A percentile compares a stretch with the other conserved stretches of the same genome.
Conservation (phyloP, 2,113 vertebrate genomes). For the Theropithecus gelada region DNA sequence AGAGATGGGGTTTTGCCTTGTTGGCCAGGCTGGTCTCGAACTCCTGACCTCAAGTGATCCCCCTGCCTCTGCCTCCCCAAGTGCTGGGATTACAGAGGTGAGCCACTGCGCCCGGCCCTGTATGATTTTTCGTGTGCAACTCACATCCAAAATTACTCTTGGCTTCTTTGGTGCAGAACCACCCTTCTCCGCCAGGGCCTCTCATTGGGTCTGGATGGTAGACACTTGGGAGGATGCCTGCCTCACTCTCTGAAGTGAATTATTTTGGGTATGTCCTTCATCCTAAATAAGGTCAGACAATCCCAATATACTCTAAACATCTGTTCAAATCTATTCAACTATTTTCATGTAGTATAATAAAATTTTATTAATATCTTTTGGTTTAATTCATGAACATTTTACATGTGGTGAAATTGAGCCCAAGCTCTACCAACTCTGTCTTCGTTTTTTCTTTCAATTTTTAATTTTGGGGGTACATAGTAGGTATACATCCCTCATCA, state of each 20-base stretch:
- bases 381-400: constrained; percentile 33
- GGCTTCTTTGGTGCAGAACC: background rate
- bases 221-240: background rate
- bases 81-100: background rate
- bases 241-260: background rate
- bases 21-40: too few species aligned
- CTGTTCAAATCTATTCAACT: constrained; percentile 9
- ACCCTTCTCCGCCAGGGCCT: background rate
- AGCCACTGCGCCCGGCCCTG: background rate
- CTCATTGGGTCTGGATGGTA: background rate
- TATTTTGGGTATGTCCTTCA: background rate
- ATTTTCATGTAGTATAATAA: constrained; percentile 16
- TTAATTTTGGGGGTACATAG: too few species aligned
- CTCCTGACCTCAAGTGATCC: too few species aligned
- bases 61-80: too few species aligned
- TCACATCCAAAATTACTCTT: background rate
- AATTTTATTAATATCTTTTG: background rate
- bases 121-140: background rate
- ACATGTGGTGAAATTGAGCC: background rate
- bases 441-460: background rate
- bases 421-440: background rate
- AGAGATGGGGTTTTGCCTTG: too few species aligned
- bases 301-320: background rate
- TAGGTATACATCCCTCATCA: too few species aligned
- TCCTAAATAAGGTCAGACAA: background rate